A percentile compares a stretch with the other conserved stretches of the same genome.
Evolutionary conservation across 2,113 vertebrate species (phyloP).

Genomic region (Mustelus asterias): DNA sequence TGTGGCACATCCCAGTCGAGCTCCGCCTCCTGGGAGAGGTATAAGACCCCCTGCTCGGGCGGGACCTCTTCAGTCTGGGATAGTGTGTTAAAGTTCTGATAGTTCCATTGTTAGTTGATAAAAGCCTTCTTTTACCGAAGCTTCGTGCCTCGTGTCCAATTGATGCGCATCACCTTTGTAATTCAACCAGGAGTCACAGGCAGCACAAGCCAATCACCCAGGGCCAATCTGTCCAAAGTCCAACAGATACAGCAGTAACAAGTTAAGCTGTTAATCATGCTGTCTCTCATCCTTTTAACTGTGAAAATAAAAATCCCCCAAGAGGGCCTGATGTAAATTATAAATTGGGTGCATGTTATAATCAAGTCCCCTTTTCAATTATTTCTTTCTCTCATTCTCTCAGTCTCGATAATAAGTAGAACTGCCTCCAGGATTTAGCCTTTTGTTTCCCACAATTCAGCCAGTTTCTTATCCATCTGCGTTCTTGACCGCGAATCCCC

Average conservation of each 20-base stretch:
- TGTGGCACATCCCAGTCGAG: too few species aligned
- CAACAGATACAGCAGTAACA: background rate
- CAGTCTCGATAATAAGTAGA: background rate
- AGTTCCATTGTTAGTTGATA: too few species aligned
- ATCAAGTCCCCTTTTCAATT: background rate
- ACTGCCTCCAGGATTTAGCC: background rate
- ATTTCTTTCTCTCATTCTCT: background rate
- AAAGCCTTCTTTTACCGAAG: too few species aligned
- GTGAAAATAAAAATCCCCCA: background rate
- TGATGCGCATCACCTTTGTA: too few species aligned
- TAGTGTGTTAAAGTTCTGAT: too few species aligned
- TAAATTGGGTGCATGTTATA: background rate
- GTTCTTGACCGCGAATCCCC: background rate
- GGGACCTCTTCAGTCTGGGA: too few species aligned
- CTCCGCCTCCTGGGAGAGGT: too few species aligned
- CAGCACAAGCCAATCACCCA: background rate
- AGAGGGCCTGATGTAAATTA: background rate
- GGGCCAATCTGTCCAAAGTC: background rate
- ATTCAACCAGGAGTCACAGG: background rate
- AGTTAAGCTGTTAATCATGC: background rate
- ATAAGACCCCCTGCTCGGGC: too few species aligned
- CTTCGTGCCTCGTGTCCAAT: too few species aligned
- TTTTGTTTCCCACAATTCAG: background rate
- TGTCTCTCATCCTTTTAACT: background rate
- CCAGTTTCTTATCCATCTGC: background rate